Percentiles rank a stretch among this genome's conserved stretches.
These are phyloP conservation scores for Henricia sp. DNA, from an alignment of 53 echinoderm and acorn worm genomes.

Conservation along the genomic window DNA sequence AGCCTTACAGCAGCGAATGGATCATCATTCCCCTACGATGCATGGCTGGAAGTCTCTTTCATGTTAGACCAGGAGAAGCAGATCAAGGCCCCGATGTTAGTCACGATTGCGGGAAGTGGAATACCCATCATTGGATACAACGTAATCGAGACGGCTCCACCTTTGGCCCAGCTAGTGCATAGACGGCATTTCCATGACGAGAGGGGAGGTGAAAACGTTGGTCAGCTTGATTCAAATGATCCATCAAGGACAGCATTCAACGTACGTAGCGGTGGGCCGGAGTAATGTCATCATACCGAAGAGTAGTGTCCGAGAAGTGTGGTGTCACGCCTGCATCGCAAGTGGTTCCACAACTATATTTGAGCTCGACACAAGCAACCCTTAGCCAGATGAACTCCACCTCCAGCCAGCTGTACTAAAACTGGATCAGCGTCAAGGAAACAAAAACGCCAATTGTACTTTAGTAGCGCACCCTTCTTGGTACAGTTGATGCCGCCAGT, in stretches of 20 bases:
- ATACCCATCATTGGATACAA: slow-evolving; percentile 71
- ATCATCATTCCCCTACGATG: slow-evolving; percentile 18
- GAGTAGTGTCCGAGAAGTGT: background rate
- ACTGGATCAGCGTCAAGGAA: background rate
- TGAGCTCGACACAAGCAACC: background rate
- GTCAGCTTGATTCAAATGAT: background rate
- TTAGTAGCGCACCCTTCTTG: background rate
- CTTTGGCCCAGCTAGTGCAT: background rate
- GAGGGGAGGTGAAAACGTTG: background rate
- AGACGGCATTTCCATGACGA: slow-evolving; percentile 19
- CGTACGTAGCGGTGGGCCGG: no score
- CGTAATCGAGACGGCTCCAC: slow-evolving; percentile 43
- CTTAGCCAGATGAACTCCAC: background rate
- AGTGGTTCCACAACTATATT: background rate
- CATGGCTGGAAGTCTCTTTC: slow-evolving; percentile 51
- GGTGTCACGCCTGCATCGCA: background rate
- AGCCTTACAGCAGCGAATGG: slow-evolving; percentile 54
- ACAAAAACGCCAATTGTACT: background rate
- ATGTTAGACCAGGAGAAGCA: background rate
- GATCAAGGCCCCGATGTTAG: slow-evolving; percentile 59
- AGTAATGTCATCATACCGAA: slow-evolving; percentile 3
- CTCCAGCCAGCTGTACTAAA: background rate
- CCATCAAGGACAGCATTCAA: background rate
- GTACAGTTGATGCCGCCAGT: background rate
- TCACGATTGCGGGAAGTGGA: slow-evolving; percentile 20